phyloP scores from a whole-genome alignment of 2,888 invertebrate genomes.

The Dendrolimus houi region DNA sequence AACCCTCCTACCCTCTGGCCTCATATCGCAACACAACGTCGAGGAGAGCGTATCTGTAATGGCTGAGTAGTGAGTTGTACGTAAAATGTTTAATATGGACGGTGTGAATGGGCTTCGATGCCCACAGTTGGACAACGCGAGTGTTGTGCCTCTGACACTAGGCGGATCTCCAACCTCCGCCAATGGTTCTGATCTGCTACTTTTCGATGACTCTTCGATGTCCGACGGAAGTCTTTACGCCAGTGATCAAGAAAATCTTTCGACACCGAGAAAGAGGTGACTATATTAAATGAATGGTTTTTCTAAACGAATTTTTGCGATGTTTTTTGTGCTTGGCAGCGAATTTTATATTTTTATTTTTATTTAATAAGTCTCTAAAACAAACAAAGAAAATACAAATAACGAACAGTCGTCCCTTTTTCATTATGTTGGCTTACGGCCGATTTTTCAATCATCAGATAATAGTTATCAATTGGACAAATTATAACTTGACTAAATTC shows the following conservation, averaged over 20 bases:
- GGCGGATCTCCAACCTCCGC: slow-evolving; percentile 59
- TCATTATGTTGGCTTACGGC: no score
- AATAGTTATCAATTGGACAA: no score
- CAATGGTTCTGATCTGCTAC: slow-evolving; percentile 81
- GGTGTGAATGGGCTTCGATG: slow-evolving; percentile 27
- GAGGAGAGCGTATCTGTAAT: slow-evolving; percentile 8
- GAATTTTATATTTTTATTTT: no score
- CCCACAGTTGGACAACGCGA: slow-evolving; percentile 23
- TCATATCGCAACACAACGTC: slow-evolving; percentile 4
- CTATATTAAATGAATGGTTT: not conserved
- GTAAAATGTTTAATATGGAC: slow-evolving; percentile 38
- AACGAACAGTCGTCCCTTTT: no score
- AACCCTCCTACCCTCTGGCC: slow-evolving; percentile 1
- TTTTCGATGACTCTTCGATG: slow-evolving; percentile 79
- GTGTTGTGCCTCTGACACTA: slow-evolving; percentile 23
- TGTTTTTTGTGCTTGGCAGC: no score
- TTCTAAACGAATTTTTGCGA: not conserved
- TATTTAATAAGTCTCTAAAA: no score
- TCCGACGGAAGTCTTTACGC: slow-evolving; percentile 83
- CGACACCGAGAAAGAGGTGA: slow-evolving; percentile 80
- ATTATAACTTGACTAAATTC: no score
- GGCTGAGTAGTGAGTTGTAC: slow-evolving; percentile 1
- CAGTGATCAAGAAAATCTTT: slow-evolving; percentile 89
- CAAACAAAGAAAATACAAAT: no score
- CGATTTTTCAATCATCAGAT: no score